phyloP scores from a whole-genome alignment of 2,113 vertebrate genomes.

The Lates calcarifer region DNA sequence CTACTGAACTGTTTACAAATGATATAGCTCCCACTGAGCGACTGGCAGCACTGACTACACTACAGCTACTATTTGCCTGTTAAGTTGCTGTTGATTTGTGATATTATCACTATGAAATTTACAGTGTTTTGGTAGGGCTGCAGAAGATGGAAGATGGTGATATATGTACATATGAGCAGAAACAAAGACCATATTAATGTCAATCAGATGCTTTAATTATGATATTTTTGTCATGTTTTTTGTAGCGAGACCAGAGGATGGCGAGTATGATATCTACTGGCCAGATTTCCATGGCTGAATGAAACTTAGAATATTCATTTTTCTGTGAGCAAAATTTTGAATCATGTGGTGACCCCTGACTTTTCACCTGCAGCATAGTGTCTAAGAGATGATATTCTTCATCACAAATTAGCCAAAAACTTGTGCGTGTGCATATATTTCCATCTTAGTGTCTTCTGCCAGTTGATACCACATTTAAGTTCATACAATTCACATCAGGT shows the following conservation, averaged over 20 bases:
- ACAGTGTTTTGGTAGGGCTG: slow-evolving; percentile 6
- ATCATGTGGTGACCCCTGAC: not conserved
- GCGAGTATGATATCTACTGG: too few relatives aligned
- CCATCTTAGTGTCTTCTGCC: slow-evolving; percentile 11
- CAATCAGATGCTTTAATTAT: not conserved
- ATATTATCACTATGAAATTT: slow-evolving; percentile 20
- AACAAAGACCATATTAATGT: not conserved
- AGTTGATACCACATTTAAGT: not conserved
- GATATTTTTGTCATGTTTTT: too few relatives aligned
- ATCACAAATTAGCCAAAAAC: not conserved
- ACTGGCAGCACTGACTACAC: not conserved
- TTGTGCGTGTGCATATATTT: not conserved
- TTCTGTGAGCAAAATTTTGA: not conserved
- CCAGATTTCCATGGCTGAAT: too few relatives aligned
- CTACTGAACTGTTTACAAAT: slow-evolving; percentile 28
- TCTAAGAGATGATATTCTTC: too few relatives aligned
- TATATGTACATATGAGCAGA: slow-evolving; percentile 1
- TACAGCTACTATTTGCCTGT: not conserved
- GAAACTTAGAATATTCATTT: not conserved
- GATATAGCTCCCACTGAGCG: not conserved
- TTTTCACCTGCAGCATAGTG: not conserved
- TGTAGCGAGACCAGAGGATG: too few relatives aligned
- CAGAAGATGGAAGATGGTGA: not conserved
- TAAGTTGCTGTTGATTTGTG: slow-evolving; percentile 18
- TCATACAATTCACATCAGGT: slow-evolving; percentile 17